Evolutionary conservation across 2,113 vertebrate species (phyloP), one percentile per base, ranked within the genome.

Genomic region (Ceyx melanurus): DNA sequence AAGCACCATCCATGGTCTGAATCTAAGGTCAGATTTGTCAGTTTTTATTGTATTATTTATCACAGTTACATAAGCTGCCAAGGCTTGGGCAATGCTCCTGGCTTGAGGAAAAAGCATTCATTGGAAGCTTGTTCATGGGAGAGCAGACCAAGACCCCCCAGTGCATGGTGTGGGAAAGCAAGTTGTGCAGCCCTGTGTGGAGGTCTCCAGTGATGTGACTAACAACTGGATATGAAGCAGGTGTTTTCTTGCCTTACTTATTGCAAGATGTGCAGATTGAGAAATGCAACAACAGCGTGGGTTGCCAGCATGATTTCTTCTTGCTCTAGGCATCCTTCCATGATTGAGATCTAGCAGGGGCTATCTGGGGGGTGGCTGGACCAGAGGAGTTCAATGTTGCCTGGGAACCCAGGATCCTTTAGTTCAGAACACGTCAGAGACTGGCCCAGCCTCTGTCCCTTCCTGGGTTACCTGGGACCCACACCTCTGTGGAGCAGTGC

Each of bases 401-500:
- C 50, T 17, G 66, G 7, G 9, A 26, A 28, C 15, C 56, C 37
- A 19, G 11, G 15, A 37, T 46, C 29, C 71, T 78, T 75, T 25
- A 46, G 13, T 35, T 60, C 1, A 0, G 5, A 82, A 71, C 50
- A 46, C 0, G 0, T 42, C 65, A 6, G 53, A 66, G 42, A 65
- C 60, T 57, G 25, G 31, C 25, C 15, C 78, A 33, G 28, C 31
- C 70, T 10, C 60, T 12, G 21, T 23, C 40, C 60, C 46, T 79
- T 43, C 33, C 33, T 74, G 33, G 40, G 66, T 40, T 35, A 37
- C 15, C 53, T 0, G 2, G 5, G 46, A 9, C 12, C 54, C 4
- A 1, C 48, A 45, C 40, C 45, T 20, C 65, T 1, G 0, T 7
- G 56, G 54, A 45, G 9, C n/a, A 54, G 23, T 0, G 0, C 28